Evolutionary conservation across 2,113 vertebrate genomes (phyloP).

Genomic region (Chrysochloris asiatica): DNA sequence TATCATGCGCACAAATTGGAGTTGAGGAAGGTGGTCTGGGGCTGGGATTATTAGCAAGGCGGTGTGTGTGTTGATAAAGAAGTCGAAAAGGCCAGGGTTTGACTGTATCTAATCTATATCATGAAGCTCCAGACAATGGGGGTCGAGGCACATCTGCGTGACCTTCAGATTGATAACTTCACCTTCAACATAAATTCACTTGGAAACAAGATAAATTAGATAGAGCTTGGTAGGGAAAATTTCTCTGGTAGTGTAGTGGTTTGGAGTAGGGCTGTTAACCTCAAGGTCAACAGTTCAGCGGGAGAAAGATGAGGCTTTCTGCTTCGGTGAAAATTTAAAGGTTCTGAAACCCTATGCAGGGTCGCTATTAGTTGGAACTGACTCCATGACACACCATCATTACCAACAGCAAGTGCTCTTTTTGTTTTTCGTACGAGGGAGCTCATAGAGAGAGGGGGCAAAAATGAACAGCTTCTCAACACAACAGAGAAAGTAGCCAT

Average conservation of each 20-base stretch:
- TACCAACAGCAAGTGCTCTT: no score
- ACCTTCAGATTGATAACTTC: constrained; percentile 85
- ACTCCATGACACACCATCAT: no score
- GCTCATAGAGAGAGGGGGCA: constrained; percentile 61
- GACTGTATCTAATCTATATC: constrained; percentile 86
- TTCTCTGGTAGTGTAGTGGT: constrained; percentile 55
- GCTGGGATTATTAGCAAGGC: not conserved
- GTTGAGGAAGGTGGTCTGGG: not conserved
- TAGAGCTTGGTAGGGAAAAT: constrained; percentile 72
- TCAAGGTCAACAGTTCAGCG: no score
- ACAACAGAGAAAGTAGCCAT: constrained; percentile 68
- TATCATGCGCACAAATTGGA: constrained; percentile 55
- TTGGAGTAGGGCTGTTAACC: no score
- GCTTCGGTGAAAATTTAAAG: no score
- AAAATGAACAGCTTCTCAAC: constrained; percentile 69
- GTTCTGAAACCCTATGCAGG: no score
- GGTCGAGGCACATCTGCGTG: constrained; percentile 78
- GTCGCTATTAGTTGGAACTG: no score
- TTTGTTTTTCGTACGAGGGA: constrained; percentile 45
- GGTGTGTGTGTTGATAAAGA: not conserved
- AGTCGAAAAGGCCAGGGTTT: constrained; percentile 74
- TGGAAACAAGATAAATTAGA: constrained; percentile 68
- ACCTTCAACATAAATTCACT: constrained; percentile 85
- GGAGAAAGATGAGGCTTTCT: no score
- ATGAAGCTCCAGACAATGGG: constrained; percentile 84